Conservation (phyloP, 1,140 invertebrate species). For the Penaeus indicus region DNA sequence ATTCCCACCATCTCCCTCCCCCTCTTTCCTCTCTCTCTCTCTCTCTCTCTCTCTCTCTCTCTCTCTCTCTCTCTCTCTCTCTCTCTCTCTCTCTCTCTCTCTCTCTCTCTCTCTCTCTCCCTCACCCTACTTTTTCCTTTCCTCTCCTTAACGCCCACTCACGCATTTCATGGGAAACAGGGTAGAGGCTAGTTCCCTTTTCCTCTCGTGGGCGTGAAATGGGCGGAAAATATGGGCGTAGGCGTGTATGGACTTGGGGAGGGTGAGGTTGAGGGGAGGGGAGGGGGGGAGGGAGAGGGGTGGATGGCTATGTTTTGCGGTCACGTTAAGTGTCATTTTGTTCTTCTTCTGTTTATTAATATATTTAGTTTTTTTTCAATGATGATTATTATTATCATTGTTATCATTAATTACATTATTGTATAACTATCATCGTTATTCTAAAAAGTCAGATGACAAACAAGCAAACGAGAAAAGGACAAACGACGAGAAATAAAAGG, state of each 20-base stretch:
- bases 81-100: background rate
- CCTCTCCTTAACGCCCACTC: background rate
- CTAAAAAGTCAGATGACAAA: background rate
- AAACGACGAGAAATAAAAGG: constrained; percentile 49
- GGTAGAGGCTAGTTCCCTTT: no score
- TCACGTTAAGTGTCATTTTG: background rate
- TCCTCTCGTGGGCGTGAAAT: background rate
- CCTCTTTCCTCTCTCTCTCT: background rate
- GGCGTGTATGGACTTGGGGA: background rate
- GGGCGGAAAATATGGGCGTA: background rate
- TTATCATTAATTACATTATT: background rate
- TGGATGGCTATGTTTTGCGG: background rate
- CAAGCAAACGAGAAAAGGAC: constrained; percentile 18
- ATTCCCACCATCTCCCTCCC: background rate
- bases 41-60: background rate
- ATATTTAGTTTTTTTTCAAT: background rate
- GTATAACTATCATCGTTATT: background rate
- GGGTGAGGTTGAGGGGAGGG: background rate
- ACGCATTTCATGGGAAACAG: background rate
- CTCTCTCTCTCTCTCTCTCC: background rate
- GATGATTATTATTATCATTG: no score
- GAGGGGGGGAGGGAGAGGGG: background rate
- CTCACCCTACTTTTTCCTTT: background rate
- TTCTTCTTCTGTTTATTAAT: background rate
- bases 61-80: constrained; percentile 15